Evolutionary conservation across 2,113 vertebrate species (phyloP).

Genomic region (Conger conger): DNA sequence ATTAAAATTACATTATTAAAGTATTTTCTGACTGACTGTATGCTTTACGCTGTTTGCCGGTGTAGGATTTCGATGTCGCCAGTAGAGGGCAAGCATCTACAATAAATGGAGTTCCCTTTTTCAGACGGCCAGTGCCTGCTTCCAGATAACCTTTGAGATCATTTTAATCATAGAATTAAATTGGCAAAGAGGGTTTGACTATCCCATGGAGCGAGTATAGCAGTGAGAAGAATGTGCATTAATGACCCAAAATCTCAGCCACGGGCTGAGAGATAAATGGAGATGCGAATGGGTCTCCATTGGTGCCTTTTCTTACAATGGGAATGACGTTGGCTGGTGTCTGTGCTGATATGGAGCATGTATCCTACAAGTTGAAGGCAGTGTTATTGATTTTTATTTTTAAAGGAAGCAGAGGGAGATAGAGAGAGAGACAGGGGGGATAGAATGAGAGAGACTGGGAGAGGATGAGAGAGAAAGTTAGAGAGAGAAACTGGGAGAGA

Average conservation of each 20-base stretch:
- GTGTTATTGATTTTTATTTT: not conserved
- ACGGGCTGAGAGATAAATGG: not conserved
- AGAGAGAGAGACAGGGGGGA: too few species aligned
- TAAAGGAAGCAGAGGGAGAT: not conserved
- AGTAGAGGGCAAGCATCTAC: slow-evolving; percentile 21
- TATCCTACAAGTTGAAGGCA: not conserved
- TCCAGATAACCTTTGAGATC: not conserved
- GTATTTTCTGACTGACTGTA: too few species aligned
- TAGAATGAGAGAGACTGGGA: too few species aligned
- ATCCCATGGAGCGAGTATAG: not conserved
- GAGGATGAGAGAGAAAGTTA: not conserved
- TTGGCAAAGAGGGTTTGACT: not conserved
- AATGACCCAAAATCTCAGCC: not conserved
- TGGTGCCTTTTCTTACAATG: not conserved
- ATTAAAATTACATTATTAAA: too few species aligned
- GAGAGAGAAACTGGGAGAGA: not conserved
- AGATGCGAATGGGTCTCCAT: not conserved
- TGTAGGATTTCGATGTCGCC: not conserved
- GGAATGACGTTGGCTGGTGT: not conserved
- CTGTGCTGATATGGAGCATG: not conserved
- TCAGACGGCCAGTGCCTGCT: not conserved
- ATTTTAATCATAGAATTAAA: not conserved
- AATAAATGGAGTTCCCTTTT: not conserved
- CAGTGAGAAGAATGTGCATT: not conserved
- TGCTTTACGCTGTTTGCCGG: too few species aligned